phyloP scores from a whole-genome alignment of 2,888 invertebrate species.

The Oscheius sp. region DNA sequence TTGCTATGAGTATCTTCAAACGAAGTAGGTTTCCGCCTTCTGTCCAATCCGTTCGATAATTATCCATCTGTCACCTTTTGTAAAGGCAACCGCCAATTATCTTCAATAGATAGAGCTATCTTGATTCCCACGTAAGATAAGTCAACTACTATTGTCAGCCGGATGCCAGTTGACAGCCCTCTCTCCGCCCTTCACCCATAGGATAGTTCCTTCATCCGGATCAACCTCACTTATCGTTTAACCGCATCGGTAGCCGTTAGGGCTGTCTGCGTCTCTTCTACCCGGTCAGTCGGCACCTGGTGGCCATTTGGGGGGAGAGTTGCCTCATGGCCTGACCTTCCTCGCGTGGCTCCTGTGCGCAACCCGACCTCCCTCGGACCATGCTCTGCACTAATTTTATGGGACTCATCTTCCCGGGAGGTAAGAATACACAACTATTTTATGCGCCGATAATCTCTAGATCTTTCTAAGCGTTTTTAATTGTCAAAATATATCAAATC shows the following conservation, averaged over 20 bases:
- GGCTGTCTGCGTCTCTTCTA: conserved; percentile 21
- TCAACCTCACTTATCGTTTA: background rate
- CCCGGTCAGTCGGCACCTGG: conserved; percentile 20
- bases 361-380: background rate
- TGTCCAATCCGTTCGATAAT: too few relatives aligned
- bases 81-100: conserved; percentile 9
- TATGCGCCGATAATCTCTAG: too few relatives aligned
- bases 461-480: too few relatives aligned
- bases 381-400: conserved; percentile 29
- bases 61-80: conserved; percentile 13
- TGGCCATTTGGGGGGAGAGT: conserved; percentile 27
- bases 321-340: conserved; percentile 28
- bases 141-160: background rate
- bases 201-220: background rate
- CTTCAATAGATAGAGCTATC: background rate
- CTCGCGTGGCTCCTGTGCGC: conserved; percentile 15
- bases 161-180: background rate
- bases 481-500: background rate
- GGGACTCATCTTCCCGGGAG: conserved; percentile 29
- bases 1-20: conserved; percentile 29
- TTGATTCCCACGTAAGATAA: background rate
- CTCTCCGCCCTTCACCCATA: background rate
- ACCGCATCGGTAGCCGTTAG: conserved; percentile 16
- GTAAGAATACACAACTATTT: conserved; percentile 15
- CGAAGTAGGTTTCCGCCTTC: conserved; percentile 23